Evolutionary conservation across 2,888 invertebrate species (phyloP).

Genomic region (Prenolepis imparis): DNA sequence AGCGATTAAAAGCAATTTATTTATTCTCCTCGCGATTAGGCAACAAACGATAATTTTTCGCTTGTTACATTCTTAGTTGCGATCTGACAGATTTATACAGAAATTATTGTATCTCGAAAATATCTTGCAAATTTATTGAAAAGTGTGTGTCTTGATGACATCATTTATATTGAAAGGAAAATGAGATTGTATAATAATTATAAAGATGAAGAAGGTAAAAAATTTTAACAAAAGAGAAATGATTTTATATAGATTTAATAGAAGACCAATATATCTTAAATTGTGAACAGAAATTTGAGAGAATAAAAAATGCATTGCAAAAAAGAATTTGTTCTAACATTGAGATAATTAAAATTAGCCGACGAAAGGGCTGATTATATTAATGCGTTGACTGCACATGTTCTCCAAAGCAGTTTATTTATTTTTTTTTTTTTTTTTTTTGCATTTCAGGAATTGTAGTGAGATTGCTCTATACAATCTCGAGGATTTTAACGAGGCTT

Average conservation of each 20-base stretch:
- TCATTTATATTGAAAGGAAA: neutral
- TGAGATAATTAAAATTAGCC: neutral
- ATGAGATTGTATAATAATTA: neutral
- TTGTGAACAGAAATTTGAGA: neutral
- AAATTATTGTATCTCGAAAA: neutral
- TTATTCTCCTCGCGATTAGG: neutral
- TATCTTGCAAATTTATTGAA: neutral
- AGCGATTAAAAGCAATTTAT: slow-evolving; percentile 21
- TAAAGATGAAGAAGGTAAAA: neutral
- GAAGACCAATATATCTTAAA: neutral
- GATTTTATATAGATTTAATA: neutral
- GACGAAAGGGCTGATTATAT: neutral
- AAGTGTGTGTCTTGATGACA: neutral
- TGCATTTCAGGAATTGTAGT: slow-evolving; percentile 4
- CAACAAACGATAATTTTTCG: neutral
- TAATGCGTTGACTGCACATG: neutral
- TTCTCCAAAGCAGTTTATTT: slow-evolving; percentile 2
- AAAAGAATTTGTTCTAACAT: neutral
- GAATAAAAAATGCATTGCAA: neutral
- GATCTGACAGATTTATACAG: neutral
- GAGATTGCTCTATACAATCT: slow-evolving; percentile 13
- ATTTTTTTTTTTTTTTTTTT: no score
- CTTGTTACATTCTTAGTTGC: neutral
- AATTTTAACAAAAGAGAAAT: neutral
- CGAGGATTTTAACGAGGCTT: slow-evolving; percentile 38